Percentiles rank a stretch among this genome's conserved stretches.
Evolutionary conservation across 2,888 invertebrate genomes (phyloP).

Genomic region (Margaritifera margaritifera): DNA sequence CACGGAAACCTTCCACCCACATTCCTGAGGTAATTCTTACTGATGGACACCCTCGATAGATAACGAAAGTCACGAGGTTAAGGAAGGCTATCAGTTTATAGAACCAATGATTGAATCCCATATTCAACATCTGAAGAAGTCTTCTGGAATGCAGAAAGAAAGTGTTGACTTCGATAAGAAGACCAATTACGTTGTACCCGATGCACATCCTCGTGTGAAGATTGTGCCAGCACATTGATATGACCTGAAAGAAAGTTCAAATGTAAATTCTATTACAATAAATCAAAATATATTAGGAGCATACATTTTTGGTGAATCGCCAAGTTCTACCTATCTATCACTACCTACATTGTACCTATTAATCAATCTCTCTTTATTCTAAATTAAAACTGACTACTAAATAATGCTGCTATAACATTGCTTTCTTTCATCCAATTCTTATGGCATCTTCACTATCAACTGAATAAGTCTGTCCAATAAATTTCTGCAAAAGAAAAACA

Average conservation of each 20-base stretch:
- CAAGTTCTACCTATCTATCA: too few relatives aligned
- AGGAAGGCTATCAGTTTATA: constrained; percentile 58
- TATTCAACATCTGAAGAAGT: constrained; percentile 66
- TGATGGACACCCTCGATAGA: constrained; percentile 59
- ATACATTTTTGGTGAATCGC: too few relatives aligned
- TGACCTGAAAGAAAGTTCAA: constrained; percentile 56
- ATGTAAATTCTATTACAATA: not conserved
- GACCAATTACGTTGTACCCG: constrained; percentile 66
- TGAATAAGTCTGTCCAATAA: too few relatives aligned
- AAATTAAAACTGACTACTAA: too few relatives aligned
- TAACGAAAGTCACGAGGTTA: constrained; percentile 66
- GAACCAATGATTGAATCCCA: constrained; percentile 51
- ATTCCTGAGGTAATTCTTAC: constrained; percentile 57
- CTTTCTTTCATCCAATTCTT: too few relatives aligned
- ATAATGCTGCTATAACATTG: too few relatives aligned
- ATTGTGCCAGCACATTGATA: constrained; percentile 68
- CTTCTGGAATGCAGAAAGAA: constrained; percentile 71
- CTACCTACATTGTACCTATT: too few relatives aligned
- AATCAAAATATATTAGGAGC: too few relatives aligned
- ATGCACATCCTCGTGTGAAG: constrained; percentile 59
- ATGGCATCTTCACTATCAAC: too few relatives aligned
- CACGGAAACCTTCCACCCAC: constrained; percentile 46
- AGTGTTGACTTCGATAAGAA: constrained; percentile 70
- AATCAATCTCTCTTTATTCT: too few relatives aligned
- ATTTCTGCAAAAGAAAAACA: too few relatives aligned